These are phyloP conservation scores for Drosophila pachea DNA, from an alignment of 1,140 invertebrate species.

Conservation along the genomic window DNA sequence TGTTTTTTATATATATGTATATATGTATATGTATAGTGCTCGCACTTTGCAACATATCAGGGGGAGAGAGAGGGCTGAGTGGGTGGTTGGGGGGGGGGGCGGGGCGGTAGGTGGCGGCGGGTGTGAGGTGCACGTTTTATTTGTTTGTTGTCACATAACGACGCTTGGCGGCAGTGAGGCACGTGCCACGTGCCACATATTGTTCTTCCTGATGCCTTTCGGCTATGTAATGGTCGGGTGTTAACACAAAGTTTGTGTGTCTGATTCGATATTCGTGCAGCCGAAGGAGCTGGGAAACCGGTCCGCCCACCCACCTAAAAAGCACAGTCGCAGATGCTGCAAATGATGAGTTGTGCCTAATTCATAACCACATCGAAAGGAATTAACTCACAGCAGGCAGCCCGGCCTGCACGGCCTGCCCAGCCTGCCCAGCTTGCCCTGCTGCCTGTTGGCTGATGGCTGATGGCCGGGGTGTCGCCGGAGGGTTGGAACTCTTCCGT, in stretches of 20 bases:
- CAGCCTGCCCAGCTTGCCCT: background rate
- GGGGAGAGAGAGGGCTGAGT: background rate
- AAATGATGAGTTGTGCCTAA: slow-evolving; percentile 77
- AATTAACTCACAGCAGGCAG: slow-evolving; percentile 70
- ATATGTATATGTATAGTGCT: no score
- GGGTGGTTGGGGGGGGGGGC: background rate
- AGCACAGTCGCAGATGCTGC: slow-evolving; percentile 57
- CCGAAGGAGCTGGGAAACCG: slow-evolving; percentile 23
- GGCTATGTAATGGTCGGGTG: slow-evolving; percentile 50
- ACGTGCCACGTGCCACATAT: slow-evolving; percentile 69
- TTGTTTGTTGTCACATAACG: slow-evolving; percentile 51
- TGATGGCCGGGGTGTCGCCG: slow-evolving; percentile 13
- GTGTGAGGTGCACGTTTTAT: slow-evolving; percentile 46
- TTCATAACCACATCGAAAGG: slow-evolving; percentile 77
- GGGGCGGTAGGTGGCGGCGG: no score
- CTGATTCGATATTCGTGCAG: slow-evolving; percentile 47
- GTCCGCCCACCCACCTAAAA: slow-evolving; percentile 34
- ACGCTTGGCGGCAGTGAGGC: slow-evolving; percentile 30
- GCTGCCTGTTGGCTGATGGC: no score
- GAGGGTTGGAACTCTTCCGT: slow-evolving; percentile 36
- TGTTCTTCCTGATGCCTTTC: slow-evolving; percentile 52
- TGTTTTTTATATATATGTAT: slow-evolving; percentile 15
- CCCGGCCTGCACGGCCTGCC: slow-evolving; percentile 31
- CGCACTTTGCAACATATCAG: slow-evolving; percentile 19
- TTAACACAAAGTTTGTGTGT: slow-evolving; percentile 70